Percentiles rank a stretch among this genome's conserved stretches.
These are phyloP conservation scores for Zophobas morio DNA, from an alignment of 1,140 invertebrate genomes.

Conservation along the genomic window DNA sequence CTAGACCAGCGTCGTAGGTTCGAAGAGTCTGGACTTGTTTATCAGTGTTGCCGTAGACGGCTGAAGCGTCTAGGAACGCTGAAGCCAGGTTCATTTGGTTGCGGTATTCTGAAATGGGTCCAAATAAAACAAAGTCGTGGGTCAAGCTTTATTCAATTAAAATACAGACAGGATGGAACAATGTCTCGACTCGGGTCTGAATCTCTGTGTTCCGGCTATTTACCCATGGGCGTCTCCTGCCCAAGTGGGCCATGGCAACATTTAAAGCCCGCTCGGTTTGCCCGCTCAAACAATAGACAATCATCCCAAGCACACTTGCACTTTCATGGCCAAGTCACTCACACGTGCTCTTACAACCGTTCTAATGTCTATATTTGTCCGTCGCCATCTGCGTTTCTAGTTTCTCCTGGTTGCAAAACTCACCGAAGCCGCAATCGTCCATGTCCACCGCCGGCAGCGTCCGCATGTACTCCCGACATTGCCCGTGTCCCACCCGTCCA, in stretches of 20 bases:
- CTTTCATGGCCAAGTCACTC: neutral
- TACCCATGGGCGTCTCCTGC: neutral
- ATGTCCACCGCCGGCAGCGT: conserved; percentile 78
- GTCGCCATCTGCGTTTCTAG: no score
- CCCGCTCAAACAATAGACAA: neutral
- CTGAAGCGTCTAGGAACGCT: conserved; percentile 88
- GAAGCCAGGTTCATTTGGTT: conserved; percentile 93
- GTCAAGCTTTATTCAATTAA: neutral
- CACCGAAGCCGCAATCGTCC: conserved; percentile 77
- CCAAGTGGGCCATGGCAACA: neutral
- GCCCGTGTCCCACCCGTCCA: conserved; percentile 66
- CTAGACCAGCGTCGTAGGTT: conserved; percentile 82
- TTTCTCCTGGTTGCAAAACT: conserved; percentile 50
- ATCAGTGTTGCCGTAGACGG: conserved; percentile 86
- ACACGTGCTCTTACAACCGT: neutral
- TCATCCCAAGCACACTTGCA: neutral
- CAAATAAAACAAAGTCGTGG: neutral
- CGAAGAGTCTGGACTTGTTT: conserved; percentile 78
- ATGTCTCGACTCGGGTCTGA: no score
- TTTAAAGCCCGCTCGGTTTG: neutral
- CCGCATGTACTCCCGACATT: conserved; percentile 82
- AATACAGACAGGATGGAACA: no score
- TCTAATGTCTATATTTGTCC: neutral
- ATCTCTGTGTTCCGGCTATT: no score
- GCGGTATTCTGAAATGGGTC: conserved; percentile 72